Evolutionary conservation across 2,888 invertebrate genomes (phyloP), one percentile per base, ranked within the genome.

Genomic region (Megaustenia siamemsis): DNA sequence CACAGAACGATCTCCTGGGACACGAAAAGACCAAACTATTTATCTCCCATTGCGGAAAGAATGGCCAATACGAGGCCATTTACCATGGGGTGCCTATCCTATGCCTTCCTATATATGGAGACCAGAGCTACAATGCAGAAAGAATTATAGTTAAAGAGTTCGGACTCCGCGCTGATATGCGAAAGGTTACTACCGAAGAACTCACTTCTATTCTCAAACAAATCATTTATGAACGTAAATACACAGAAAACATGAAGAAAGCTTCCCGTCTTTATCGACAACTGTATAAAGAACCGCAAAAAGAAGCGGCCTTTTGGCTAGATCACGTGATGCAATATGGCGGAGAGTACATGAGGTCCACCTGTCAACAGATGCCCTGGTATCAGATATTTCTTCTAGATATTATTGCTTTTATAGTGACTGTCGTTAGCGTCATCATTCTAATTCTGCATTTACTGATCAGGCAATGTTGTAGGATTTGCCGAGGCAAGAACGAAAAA

Each of bases 1-100:
- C 90, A 5, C 90, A 90, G 78, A 89, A 90, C 83, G 90, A 90
- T 63, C 75, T 90, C 1, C 77, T 90, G 32, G 90, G 87, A 18
- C 89, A 90, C 56, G 86, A 82, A 5, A 88, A 89, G 32, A 82
- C 86, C 3, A 88, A 86, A 68, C 83, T 90, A 1, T 90, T 91
- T 71, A 87, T 91, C 18, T 88, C 89, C 18, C 91, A 91, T 80
- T 90, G 90, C 81, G 90, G 91, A 12, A 88, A 87, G 68, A 90
- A 90, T 75, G 88, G 90, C 18, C 88, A 89, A 40, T 90, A 87
- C 86, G 91, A 91, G 83, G 88, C 88, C 1, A 85, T 91, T 12
- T 91, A 89, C 81, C 89, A 90, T 63, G 91, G 85, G 4, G 89
- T 90, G n/a, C 91, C 91, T 1, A 88, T 91, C 75, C 78, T 91